Evolutionary conservation across 2,113 vertebrate genomes (phyloP).

Genomic region (Andinoacara biseriatus): DNA sequence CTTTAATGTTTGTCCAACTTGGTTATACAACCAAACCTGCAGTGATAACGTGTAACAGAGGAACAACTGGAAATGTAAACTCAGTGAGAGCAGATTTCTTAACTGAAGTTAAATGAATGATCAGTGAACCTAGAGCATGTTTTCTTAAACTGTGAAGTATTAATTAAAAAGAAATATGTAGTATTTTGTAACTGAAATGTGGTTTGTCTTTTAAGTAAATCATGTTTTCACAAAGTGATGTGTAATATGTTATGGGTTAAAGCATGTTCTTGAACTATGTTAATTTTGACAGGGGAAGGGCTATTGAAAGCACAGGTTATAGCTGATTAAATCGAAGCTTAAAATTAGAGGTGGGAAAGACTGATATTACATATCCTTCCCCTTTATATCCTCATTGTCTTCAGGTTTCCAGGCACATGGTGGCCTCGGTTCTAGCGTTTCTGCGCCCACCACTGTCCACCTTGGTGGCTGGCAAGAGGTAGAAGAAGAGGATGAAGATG

Average conservation of each 20-base stretch:
- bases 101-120: neutral
- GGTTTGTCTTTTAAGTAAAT: neutral
- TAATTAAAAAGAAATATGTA: too few species aligned
- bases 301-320: neutral
- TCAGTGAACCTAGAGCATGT: too few species aligned
- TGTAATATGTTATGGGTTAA: too few species aligned
- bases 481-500: constrained; percentile 73
- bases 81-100: neutral
- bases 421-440: constrained; percentile 49
- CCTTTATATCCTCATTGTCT: neutral
- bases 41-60: too few species aligned
- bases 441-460: constrained; percentile 62
- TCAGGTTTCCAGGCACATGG: constrained; percentile 51
- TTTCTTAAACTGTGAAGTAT: too few species aligned
- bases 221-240: too few species aligned
- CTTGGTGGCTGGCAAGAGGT: constrained; percentile 82
- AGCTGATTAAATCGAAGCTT: neutral
- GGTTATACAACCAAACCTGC: neutral
- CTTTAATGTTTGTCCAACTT: neutral
- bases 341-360: neutral
- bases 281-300: too few species aligned
- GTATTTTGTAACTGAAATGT: too few species aligned
- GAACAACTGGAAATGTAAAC: neutral
- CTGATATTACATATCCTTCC: neutral
- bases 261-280: too few species aligned